Evolutionary conservation across 64 coral and sea anemone genomes (phyloP).

Genomic region (Stylophora pistillata): DNA sequence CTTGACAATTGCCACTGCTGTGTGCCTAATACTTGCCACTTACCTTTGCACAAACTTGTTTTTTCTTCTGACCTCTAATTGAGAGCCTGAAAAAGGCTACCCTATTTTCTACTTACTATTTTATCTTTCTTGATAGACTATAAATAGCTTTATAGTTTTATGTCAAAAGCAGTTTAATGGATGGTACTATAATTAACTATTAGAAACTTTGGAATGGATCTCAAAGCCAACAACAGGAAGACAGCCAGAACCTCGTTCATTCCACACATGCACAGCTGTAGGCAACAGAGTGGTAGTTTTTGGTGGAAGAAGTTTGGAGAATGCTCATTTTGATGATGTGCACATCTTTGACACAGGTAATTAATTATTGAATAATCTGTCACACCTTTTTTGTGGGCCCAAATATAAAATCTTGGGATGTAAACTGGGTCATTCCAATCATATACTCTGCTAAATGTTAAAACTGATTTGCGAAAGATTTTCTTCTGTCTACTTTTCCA

Average conservation of each 20-base stretch:
- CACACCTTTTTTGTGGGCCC: background rate
- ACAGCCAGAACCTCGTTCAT: constrained; percentile 81
- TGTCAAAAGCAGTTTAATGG: background rate
- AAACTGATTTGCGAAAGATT: too few relatives aligned
- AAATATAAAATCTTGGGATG: background rate
- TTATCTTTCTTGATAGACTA: too few relatives aligned
- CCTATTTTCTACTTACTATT: too few relatives aligned
- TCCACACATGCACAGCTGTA: constrained; percentile 71
- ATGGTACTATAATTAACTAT: background rate
- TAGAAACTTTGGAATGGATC: constrained; percentile 76
- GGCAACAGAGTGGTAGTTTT: constrained; percentile 70
- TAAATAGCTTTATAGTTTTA: too few relatives aligned
- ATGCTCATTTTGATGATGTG: constrained; percentile 82
- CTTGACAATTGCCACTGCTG: too few relatives aligned
- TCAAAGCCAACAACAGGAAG: constrained; percentile 43
- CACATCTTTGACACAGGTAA: constrained; percentile 84
- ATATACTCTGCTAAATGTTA: too few relatives aligned
- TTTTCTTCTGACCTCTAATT: too few relatives aligned
- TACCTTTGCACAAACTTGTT: too few relatives aligned
- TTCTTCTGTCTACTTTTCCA: too few relatives aligned
- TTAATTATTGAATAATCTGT: background rate
- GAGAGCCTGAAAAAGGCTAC: too few relatives aligned
- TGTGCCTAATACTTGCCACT: too few relatives aligned
- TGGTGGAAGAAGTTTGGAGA: constrained; percentile 70
- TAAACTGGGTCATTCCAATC: too few relatives aligned